Percentiles rank a stretch among this genome's conserved stretches.
phyloP scores from a whole-genome alignment of 37 sponge, comb jelly and placozoan species.

The Ianthella basta region DNA sequence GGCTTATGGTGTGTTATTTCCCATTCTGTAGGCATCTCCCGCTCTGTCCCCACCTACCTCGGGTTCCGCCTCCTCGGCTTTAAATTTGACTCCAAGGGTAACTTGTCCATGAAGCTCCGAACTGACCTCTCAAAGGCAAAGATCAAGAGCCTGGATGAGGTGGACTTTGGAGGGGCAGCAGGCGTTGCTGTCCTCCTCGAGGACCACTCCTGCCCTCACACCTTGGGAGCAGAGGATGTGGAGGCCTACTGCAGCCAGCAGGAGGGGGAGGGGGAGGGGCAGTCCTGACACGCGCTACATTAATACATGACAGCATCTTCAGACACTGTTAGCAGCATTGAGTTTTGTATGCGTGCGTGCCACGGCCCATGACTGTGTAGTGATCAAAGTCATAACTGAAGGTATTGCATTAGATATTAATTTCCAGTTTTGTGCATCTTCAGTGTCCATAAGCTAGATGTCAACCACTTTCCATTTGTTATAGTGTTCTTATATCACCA shows the following conservation, averaged over 20 bases:
- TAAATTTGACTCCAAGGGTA: conserved; percentile 5
- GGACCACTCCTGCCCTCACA: conserved; percentile 1
- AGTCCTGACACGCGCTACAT: no score
- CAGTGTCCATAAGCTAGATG: no score
- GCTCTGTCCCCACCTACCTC: neutral
- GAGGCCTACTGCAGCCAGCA: neutral
- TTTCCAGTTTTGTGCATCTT: no score
- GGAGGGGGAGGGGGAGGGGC: neutral
- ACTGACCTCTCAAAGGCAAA: conserved; percentile 7
- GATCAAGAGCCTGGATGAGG: conserved; percentile 19
- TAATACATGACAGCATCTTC: no score
- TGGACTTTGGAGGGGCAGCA: conserved; percentile 21
- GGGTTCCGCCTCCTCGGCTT: conserved; percentile 4
- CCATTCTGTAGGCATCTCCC: neutral
- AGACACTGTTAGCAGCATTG: neutral
- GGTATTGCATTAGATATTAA: no score
- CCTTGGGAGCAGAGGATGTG: neutral
- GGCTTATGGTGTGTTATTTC: neutral
- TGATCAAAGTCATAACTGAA: no score
- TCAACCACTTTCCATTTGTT: no score
- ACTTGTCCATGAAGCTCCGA: conserved; percentile 10
- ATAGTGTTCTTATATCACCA: no score
- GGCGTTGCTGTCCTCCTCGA: neutral
- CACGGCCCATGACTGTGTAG: no score
- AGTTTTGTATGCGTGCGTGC: neutral